Evolutionary conservation across 2,113 vertebrate genomes (phyloP), one percentile per base, ranked within the genome.

Genomic region (Micromys minutus): DNA sequence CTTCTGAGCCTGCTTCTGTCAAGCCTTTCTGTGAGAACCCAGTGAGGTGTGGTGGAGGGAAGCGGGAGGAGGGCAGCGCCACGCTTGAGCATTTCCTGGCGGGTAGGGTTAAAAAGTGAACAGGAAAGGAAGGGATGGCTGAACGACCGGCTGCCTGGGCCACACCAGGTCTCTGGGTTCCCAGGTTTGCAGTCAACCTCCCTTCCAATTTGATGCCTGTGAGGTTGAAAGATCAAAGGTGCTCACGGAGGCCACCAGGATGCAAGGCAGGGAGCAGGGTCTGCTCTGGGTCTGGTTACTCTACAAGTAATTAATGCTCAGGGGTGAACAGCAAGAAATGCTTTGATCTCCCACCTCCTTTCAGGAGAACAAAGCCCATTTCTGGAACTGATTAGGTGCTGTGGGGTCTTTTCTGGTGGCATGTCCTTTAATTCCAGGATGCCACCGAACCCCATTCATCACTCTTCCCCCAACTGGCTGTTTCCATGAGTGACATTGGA

Each of bases 181-280:
- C 95, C 97, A 97, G 94, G 91, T 94, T 74, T 22, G n/a, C 71
- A 10, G 71, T 22, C 21, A 0, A 0, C 36, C 69, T 71, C 90
- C 93, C 89, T 93, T 91, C 42, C 69, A 24, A 0, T 87, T 89
- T 50, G 55, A 61, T 83, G 92, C 81, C 26, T 69, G 59, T 34
- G 47, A 91, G 94, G 93, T 86, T 72, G 94, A 96, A 92, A 97
- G 97, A 97, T 98, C 97, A 97, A 97, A 97, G 96, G 93, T 87
- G 94, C 75, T n/a, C 65, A 0, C 0, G 4, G 55, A 93, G 95
- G 91, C 91, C 63, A 59, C 83, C 95, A 86, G 94, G 94, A 71
- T 50, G 34, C 16, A 0, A 39, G 79, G 83, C 4, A 2, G 11
- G 50, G 94, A 86, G 93, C 52, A 0, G 77, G n/a, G 4, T 31